Conservation (phyloP, 1,140 invertebrate species). For the Caligus rogercresseyi region DNA sequence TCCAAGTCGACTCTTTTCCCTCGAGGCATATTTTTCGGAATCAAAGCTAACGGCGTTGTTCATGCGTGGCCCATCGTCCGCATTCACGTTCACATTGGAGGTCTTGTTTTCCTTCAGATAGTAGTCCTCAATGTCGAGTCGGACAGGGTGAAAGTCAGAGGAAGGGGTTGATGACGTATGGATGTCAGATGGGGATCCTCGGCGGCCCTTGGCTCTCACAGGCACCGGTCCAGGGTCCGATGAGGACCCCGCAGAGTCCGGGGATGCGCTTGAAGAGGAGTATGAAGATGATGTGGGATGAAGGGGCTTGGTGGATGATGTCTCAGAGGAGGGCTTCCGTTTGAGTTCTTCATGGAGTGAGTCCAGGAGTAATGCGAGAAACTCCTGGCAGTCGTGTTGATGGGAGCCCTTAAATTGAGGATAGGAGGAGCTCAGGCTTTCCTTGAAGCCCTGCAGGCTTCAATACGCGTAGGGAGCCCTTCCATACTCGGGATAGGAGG, state of each 20-base stretch:
- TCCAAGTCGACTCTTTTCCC: constrained; percentile 21
- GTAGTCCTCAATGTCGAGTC: constrained; percentile 34
- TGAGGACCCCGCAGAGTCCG: not conserved
- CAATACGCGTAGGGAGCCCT: constrained; percentile 29
- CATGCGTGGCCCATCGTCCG: constrained; percentile 30
- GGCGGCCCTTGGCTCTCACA: not conserved
- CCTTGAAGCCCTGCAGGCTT: constrained; percentile 42
- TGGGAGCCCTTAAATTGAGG: constrained; percentile 39
- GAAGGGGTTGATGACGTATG: not conserved
- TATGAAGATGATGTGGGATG: not conserved
- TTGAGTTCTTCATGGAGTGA: constrained; percentile 48
- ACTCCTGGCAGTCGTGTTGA: constrained; percentile 54
- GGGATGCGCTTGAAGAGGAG: not conserved
- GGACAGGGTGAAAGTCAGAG: not conserved
- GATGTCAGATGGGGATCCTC: not conserved
- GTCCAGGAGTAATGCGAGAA: constrained; percentile 45
- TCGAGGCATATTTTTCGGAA: constrained; percentile 41
- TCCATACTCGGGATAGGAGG: constrained; percentile 6
- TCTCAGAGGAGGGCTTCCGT: not conserved
- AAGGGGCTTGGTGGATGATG: too few species aligned
- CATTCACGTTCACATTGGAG: constrained; percentile 41
- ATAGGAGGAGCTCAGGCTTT: constrained; percentile 39
- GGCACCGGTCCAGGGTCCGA: too few species aligned
- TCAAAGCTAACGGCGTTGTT: constrained; percentile 40
- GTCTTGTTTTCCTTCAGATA: constrained; percentile 44